A percentile compares a stretch with the other conserved stretches of the same genome.
phyloP scores from a whole-genome alignment of 2,888 invertebrate genomes.

The Caenorhabditis sinica region DNA sequence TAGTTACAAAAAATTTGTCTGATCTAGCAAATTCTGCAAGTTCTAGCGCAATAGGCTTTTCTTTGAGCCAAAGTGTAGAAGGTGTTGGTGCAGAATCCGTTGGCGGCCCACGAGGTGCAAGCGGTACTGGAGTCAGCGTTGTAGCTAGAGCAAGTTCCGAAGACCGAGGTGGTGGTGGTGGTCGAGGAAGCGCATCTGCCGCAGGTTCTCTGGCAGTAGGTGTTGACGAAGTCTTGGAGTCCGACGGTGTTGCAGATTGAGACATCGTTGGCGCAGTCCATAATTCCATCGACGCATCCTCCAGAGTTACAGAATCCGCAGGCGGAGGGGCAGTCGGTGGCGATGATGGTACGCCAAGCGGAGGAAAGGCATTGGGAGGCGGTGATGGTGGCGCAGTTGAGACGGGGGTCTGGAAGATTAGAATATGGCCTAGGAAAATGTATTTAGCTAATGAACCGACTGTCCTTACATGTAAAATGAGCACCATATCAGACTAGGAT shows the following conservation, averaged over 20 bases:
- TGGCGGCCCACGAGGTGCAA: constrained; percentile 40
- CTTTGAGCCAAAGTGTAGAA: constrained; percentile 53
- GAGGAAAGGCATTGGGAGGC: constrained; percentile 54
- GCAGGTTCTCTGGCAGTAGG: constrained; percentile 56
- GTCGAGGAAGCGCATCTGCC: constrained; percentile 36
- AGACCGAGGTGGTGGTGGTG: constrained; percentile 1
- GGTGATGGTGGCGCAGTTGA: constrained; percentile 61
- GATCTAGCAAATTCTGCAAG: constrained; percentile 52
- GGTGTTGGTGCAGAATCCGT: constrained; percentile 54
- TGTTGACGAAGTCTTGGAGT: constrained; percentile 57
- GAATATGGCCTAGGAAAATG: no score
- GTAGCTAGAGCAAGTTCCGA: constrained; percentile 36
- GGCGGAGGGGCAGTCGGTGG: constrained; percentile 61
- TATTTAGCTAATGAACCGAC: no score
- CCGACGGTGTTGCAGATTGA: constrained; percentile 57
- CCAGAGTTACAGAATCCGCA: constrained; percentile 68
- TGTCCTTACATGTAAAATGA: no score
- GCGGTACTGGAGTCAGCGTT: constrained; percentile 33
- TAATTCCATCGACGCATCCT: constrained; percentile 68
- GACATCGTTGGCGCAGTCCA: constrained; percentile 66
- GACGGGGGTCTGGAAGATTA: constrained; percentile 40
- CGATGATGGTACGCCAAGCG: constrained; percentile 63
- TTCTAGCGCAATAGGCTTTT: constrained; percentile 49
- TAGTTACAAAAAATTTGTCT: neutral
- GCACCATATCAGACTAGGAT: no score